Evolutionary conservation across 2,888 invertebrate species (phyloP).

Genomic region (Acrobasis consociella): DNA sequence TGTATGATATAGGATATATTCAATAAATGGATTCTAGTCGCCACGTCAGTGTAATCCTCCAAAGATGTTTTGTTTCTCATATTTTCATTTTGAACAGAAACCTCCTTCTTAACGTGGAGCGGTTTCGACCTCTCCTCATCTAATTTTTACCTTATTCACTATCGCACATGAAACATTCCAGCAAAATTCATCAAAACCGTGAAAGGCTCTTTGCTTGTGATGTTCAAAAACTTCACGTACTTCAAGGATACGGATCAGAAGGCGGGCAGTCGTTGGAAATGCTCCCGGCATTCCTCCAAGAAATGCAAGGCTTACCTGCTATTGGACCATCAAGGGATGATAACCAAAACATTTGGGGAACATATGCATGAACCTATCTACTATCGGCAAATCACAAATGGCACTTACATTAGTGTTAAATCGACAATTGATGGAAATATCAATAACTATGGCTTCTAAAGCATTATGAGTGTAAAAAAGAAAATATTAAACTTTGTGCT

Average conservation of each 20-base stretch:
- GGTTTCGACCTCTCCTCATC: no score
- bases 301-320: constrained; percentile 35
- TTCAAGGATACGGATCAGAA: constrained; percentile 32
- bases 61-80: no score
- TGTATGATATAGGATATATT: not conserved
- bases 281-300: constrained; percentile 39
- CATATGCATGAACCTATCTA: constrained; percentile 35
- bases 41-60: no score
- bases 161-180: constrained; percentile 13
- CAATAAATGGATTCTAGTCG: not conserved
- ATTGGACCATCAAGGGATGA: constrained; percentile 26
- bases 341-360: constrained; percentile 29
- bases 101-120: no score
- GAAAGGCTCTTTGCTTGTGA: constrained; percentile 34
- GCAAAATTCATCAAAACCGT: constrained; percentile 32
- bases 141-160: not conserved
- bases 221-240: constrained; percentile 36
- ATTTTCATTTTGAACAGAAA: no score
- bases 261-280: constrained; percentile 38
- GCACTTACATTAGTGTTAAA: constrained; percentile 19
- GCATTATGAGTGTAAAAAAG: no score
- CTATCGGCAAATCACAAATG: constrained; percentile 27
- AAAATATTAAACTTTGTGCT: no score
- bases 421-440: no score
- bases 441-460: no score